phyloP scores from a whole-genome alignment of 2,797 vertebrate species.

The Centropyge bicolor region DNA sequence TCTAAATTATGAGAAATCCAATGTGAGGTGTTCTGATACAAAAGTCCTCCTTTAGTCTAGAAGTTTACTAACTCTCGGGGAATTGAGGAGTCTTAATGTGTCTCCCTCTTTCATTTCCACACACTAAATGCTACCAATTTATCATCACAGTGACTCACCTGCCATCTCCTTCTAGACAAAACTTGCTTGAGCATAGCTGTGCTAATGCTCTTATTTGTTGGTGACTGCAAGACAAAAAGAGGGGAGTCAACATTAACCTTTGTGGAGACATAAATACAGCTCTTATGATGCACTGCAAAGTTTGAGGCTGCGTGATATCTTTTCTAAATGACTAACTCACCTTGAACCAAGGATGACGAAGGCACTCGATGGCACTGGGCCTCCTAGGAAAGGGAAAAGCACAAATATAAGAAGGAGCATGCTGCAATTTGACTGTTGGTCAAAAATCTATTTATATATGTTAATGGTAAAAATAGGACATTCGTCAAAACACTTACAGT shows the following conservation, averaged over 20 bases:
- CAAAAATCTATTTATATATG: not conserved
- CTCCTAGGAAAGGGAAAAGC: slow-evolving; percentile 84
- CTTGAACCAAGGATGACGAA: slow-evolving; percentile 98
- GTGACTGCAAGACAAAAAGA: slow-evolving; percentile 82
- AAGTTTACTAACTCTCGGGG: not conserved
- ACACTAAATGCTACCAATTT: not conserved
- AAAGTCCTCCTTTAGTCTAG: not conserved
- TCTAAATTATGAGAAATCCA: not conserved
- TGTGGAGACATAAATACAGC: slow-evolving; percentile 7
- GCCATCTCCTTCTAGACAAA: slow-evolving; percentile 93
- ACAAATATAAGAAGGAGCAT: not conserved
- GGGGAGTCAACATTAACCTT: not conserved
- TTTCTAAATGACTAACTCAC: slow-evolving; percentile 77
- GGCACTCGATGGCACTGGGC: slow-evolving; percentile 91
- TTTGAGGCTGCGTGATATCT: not conserved
- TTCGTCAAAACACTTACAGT: slow-evolving; percentile 86
- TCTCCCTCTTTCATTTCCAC: not conserved
- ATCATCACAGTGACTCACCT: slow-evolving; percentile 83
- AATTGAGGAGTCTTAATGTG: not conserved
- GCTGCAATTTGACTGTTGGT: not conserved
- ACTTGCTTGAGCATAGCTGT: slow-evolving; percentile 93
- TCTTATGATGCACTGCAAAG: not conserved
- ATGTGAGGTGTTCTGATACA: not conserved
- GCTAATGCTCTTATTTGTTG: slow-evolving; percentile 91
- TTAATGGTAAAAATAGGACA: slow-evolving; percentile 2